Percentiles rank a stretch among this genome's conserved stretches.
Conservation (phyloP, 2,797 vertebrate genomes). For the Buceros bicornis region DNA sequence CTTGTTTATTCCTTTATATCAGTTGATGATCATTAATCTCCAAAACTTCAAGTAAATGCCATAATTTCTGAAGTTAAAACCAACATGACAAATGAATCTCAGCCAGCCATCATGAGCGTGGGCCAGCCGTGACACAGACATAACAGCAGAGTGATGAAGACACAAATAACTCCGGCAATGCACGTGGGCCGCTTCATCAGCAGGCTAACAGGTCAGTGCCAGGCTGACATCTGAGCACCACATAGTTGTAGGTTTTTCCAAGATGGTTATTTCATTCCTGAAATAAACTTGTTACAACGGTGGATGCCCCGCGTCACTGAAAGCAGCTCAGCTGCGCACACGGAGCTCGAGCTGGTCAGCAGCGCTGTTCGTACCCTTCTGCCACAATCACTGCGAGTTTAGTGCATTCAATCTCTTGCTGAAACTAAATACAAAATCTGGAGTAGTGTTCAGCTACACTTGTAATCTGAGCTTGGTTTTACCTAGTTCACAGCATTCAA, state of each 20-base stretch:
- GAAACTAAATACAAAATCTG: not conserved
- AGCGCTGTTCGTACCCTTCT: not conserved
- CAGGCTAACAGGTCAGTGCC: conserved; percentile 30
- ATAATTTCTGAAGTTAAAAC: not conserved
- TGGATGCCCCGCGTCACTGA: not conserved
- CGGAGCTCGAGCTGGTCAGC: not conserved
- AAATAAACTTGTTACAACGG: conserved; percentile 26
- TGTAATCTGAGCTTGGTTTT: not conserved
- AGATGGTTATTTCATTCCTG: not conserved
- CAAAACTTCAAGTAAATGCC: not conserved
- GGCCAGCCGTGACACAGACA: not conserved
- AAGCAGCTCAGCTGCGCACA: not conserved
- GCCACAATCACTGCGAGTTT: not conserved
- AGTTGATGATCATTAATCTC: not conserved
- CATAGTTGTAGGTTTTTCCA: conserved; percentile 16
- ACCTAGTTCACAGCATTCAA: not conserved
- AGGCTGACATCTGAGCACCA: conserved; percentile 45
- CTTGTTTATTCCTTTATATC: not conserved
- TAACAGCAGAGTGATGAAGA: conserved; percentile 19
- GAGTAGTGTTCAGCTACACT: not conserved
- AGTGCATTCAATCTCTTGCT: not conserved
- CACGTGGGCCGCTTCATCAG: not conserved
- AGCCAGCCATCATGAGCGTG: not conserved
- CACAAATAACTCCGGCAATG: not conserved
- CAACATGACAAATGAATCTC: not conserved